Base-by-base conservation (phyloP, 2,888 invertebrate genomes). In the Rhingia rostrata region DNA sequence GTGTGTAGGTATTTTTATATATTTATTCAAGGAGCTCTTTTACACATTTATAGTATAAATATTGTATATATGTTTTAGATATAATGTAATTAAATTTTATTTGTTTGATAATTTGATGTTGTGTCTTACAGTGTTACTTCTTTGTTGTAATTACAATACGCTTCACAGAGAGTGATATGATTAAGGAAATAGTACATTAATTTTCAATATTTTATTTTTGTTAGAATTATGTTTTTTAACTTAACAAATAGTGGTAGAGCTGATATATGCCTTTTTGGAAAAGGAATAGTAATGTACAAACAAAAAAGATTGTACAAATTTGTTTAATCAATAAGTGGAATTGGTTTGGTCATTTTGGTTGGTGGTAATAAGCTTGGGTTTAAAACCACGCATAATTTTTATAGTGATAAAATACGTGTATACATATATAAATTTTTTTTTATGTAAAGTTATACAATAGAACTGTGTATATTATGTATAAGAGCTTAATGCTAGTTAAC, bases 41-140 rank as follows among this genome's bases (percentile, higher is more conserved):
- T 61, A 43, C 72, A 72, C 61, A 53, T 74, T 41, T 49, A 75
- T 75, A 63, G 35, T 47, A 12, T 56, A 63, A 60, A 37, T 45
- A 45, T 67, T 61, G n/a, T 45, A 47, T 66, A 37, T 35, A 53
- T 58, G 47, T 14, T 33, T 12, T 43, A 41, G 9, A 9, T 49
- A 72, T 10, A 51, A 54, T 45, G 10, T 63, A 22, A 51, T 43
- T 53, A 22, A 45, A 9, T 74, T 53, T 33, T 39, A 56, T 72
- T 14, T 43, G 35, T 7, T 32, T 54, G 43, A 43, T 54, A 66
- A 66, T 66, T 79, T 79, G 79, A 66, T 79, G 79, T 79, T 72
- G n/a, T 72, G 72, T 79, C 79, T 79, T 72, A 79, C 79, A 79
- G 79, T 66, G 64, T 30, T 39, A 35, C 37, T 37, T 53, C 32